Conservation (phyloP, 2,113 vertebrate genomes). For the Oceanites oceanicus region DNA sequence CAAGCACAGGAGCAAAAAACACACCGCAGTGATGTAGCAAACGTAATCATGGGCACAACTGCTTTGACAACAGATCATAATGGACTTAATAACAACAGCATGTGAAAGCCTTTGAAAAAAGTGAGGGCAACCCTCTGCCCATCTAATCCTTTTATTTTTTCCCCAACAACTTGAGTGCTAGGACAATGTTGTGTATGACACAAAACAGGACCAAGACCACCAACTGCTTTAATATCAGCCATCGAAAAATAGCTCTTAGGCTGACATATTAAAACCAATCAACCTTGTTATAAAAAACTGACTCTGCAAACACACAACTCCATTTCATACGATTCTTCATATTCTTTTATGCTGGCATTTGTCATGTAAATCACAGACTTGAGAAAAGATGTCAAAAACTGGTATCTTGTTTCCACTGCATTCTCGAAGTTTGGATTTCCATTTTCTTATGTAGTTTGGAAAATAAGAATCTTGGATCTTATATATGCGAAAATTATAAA, state of each 20-base stretch:
- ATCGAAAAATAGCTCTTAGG: neutral
- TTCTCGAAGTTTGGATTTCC: neutral
- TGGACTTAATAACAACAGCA: neutral
- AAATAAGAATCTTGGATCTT: neutral
- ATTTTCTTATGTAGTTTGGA: neutral
- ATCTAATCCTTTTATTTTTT: neutral
- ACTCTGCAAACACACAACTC: neutral
- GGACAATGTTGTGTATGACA: neutral
- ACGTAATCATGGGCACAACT: neutral
- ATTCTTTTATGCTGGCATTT: neutral
- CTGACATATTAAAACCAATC: neutral
- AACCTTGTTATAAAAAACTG: neutral
- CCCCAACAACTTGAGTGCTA: neutral
- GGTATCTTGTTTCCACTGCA: neutral
- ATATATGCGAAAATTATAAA: neutral
- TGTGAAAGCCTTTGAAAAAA: neutral
- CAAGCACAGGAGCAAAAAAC: neutral
- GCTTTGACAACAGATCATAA: neutral
- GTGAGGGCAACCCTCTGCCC: neutral
- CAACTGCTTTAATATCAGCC: neutral
- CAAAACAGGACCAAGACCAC: neutral
- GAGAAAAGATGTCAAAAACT: neutral
- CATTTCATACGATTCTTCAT: neutral
- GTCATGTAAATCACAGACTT: neutral
- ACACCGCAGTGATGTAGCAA: neutral